Conservation (phyloP, 2,888 invertebrate genomes). For the Hyposoter dolosus region DNA sequence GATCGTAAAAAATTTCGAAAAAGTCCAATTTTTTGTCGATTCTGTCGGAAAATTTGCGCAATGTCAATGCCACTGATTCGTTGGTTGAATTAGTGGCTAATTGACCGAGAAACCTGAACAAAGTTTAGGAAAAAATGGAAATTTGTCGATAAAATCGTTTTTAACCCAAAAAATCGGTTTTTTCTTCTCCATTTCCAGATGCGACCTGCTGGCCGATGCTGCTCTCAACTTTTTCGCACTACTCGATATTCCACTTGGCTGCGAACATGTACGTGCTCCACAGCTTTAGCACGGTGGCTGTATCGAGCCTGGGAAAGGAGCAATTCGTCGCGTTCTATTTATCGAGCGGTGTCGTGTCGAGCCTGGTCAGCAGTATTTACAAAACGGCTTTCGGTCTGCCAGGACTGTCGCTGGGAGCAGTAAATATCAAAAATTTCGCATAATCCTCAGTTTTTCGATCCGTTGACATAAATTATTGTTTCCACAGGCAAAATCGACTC, state of each 20-base stretch:
- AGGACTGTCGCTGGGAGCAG: conserved; percentile 96
- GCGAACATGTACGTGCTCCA: conserved; percentile 99
- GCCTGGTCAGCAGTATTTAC: conserved; percentile 92
- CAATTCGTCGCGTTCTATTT: conserved; percentile 97
- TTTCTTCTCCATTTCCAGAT: conserved; percentile 85
- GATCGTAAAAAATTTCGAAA: neutral
- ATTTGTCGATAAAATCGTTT: neutral
- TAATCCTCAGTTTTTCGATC: neutral
- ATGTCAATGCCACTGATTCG: neutral
- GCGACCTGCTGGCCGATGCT: conserved; percentile 95
- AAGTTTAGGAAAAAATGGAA: neutral
- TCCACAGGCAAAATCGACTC: too few relatives aligned
- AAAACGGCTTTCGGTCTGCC: conserved; percentile 90
- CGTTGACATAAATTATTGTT: neutral
- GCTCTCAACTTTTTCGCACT: conserved; percentile 97
- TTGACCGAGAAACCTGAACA: neutral
- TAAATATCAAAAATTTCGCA: conserved; percentile 86
- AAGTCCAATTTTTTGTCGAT: too few relatives aligned
- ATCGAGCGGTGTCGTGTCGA: conserved; percentile 94
- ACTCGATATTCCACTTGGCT: conserved; percentile 93
- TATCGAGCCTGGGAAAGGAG: conserved; percentile 93
- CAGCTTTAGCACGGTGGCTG: conserved; percentile 90
- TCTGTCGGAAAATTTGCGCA: neutral
- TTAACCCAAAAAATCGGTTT: neutral
- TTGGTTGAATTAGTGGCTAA: neutral